Percentiles rank a stretch among this genome's conserved stretches.
These are phyloP conservation scores for Nesoenas mayeri DNA, from an alignment of 2,113 vertebrate genomes.

Conservation along the genomic window DNA sequence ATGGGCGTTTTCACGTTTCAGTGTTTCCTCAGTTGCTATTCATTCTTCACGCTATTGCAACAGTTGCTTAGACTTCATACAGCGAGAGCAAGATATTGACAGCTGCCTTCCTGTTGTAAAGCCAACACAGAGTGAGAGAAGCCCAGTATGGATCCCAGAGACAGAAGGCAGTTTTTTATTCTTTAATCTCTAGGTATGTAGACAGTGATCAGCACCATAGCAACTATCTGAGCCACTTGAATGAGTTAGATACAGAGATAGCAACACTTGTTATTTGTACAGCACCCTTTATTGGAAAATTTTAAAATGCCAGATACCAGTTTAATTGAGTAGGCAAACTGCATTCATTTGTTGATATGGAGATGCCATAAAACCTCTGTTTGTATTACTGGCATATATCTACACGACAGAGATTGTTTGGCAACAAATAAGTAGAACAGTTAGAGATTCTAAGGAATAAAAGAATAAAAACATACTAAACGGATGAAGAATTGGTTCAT, in stretches of 20 bases:
- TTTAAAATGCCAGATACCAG: neutral
- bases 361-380: neutral
- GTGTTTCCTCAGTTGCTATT: neutral
- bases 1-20: neutral
- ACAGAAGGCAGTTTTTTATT: conserved; percentile 1
- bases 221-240: conserved; percentile 30
- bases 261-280: conserved; percentile 20
- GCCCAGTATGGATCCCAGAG: neutral
- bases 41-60: neutral
- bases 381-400: neutral
- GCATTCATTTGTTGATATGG: conserved; percentile 6
- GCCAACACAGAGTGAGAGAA: neutral
- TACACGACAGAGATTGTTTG: neutral
- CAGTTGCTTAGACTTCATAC: neutral
- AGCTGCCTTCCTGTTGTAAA: neutral
- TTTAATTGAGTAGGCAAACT: conserved; percentile 29
- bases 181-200: conserved; percentile 18
- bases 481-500: neutral
- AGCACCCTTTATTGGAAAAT: conserved; percentile 55
- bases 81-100: neutral
- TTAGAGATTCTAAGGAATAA: conserved; percentile 21
- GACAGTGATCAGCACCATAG: neutral
- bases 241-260: conserved; percentile 10
- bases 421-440: conserved; percentile 1
- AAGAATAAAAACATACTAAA: conserved; percentile 40